Evolutionary conservation across 1,140 invertebrate genomes (phyloP).

Genomic region (Lasaia peninsularis): DNA sequence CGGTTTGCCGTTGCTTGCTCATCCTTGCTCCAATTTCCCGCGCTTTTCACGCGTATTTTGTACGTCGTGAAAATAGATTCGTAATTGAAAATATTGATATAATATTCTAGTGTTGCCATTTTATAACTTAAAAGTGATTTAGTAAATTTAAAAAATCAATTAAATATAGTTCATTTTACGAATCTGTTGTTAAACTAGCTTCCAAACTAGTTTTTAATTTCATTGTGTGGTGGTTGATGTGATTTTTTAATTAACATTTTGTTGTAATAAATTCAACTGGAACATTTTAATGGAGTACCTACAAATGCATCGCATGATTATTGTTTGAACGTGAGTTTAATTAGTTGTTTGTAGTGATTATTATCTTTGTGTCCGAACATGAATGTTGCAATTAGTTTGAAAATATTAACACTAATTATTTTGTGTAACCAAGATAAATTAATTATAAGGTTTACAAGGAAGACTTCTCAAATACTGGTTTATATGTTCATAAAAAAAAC

Average conservation of each 20-base stretch:
- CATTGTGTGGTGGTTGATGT: background rate
- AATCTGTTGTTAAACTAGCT: background rate
- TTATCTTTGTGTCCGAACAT: too few species aligned
- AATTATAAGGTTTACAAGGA: too few species aligned
- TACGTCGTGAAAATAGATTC: background rate
- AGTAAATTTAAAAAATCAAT: too few species aligned
- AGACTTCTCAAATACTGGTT: too few species aligned
- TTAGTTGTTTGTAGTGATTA: background rate
- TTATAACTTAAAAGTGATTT: too few species aligned
- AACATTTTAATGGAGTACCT: background rate
- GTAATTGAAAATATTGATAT: background rate
- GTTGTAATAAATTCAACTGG: background rate
- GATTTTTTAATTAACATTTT: background rate
- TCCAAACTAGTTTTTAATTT: too few species aligned
- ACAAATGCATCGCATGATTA: background rate
- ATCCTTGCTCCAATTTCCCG: constrained; percentile 1
- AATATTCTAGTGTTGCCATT: background rate
- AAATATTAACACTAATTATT: too few species aligned
- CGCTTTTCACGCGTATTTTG: background rate
- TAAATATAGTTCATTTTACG: too few species aligned
- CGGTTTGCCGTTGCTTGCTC: constrained; percentile 9
- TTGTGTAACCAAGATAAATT: too few species aligned
- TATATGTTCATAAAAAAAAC: too few species aligned
- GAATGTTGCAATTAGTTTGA: too few species aligned
- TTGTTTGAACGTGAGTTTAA: background rate